Conservation (phyloP, 2,797 vertebrate genomes). For the Leuciscus waleckii region DNA sequence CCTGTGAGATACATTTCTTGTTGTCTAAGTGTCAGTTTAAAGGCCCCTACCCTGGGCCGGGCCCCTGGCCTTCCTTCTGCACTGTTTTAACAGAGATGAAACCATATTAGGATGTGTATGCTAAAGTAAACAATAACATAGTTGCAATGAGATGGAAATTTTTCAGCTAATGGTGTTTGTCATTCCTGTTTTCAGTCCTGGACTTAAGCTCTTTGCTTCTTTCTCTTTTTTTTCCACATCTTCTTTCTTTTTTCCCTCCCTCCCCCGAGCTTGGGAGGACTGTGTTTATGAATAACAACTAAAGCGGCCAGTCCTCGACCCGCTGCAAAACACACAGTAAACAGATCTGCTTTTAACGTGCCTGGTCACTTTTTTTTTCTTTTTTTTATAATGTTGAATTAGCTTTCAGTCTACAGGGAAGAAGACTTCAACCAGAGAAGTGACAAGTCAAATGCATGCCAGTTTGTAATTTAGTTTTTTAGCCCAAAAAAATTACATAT, state of each 20-base stretch:
- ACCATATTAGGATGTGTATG: conserved; percentile 98
- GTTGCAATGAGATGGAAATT: conserved; percentile 93
- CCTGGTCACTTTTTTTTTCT: conserved; percentile 72
- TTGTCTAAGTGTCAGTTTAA: conserved; percentile 89
- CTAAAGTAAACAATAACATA: conserved; percentile 99
- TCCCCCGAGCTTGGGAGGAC: conserved; percentile 58
- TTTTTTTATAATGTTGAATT: conserved; percentile 68
- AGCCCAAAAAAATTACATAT: background rate
- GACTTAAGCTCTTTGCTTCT: conserved; percentile 65
- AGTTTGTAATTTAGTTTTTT: background rate
- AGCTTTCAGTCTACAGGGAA: conserved; percentile 55
- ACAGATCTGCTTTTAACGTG: conserved; percentile 74
- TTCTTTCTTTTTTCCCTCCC: conserved; percentile 40
- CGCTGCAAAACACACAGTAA: conserved; percentile 69
- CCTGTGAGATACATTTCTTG: conserved; percentile 92
- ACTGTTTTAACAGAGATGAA: conserved; percentile 87
- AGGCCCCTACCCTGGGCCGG: conserved; percentile 84
- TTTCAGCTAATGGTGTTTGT: conserved; percentile 90
- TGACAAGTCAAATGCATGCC: background rate
- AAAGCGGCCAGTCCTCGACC: conserved; percentile 78
- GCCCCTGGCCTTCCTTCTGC: conserved; percentile 73
- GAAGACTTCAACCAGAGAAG: background rate
- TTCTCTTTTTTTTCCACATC: conserved; percentile 70
- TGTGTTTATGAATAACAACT: conserved; percentile 76
- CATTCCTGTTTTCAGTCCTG: conserved; percentile 83